Evolutionary conservation across 2,888 invertebrate genomes (phyloP), one percentile per base, ranked within the genome.

Genomic region (Cryptosula pallasiana): DNA sequence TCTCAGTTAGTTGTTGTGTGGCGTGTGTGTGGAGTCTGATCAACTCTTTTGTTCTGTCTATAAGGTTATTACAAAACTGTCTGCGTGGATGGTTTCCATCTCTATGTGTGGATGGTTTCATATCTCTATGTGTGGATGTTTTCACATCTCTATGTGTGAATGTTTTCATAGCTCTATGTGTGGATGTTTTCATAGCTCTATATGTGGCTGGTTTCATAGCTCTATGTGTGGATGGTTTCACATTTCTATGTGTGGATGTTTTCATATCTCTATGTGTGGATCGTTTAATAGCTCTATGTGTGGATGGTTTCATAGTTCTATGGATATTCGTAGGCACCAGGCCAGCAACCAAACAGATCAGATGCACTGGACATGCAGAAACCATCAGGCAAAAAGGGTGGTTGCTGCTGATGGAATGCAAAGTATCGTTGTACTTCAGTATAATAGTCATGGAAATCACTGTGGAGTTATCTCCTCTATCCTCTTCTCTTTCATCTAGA

Each of bases 271-370:
- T n/a, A n/a, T n/a, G n/a, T n/a, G n/a, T n/a, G n/a, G n/a, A n/a
- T n/a, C n/a, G n/a, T 45, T 45, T 20, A 45, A 45, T 45, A 45
- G 20, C 35, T 16, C 54, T 69, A n/a, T 20, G 0, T 72, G 1
- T 35, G 25, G 36, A 27, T 16, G 9, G 13, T 55, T 45, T 71
- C 5, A 32, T 71, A 57, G 27, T 71, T 1, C 23, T 25, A 23
- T 72, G 35, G 1, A 25, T 73, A 72, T 16, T 79, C 78, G 69
- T 78, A 81, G 81, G 80, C 81, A 3, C 81, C 81, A 27, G 78
- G 80, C n/a, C 74, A 79, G 74, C 79, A 80, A 72, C 72, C 79
- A 69, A 54, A 54, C 55, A 78, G 80, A 75, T 77, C 78, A 34
- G 74, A 74, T 32, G 77, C 78, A 54, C 75, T 79, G 69, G 78